Evolutionary conservation across 2,113 vertebrate species (phyloP).

Genomic region (Hemicordylus capensis): DNA sequence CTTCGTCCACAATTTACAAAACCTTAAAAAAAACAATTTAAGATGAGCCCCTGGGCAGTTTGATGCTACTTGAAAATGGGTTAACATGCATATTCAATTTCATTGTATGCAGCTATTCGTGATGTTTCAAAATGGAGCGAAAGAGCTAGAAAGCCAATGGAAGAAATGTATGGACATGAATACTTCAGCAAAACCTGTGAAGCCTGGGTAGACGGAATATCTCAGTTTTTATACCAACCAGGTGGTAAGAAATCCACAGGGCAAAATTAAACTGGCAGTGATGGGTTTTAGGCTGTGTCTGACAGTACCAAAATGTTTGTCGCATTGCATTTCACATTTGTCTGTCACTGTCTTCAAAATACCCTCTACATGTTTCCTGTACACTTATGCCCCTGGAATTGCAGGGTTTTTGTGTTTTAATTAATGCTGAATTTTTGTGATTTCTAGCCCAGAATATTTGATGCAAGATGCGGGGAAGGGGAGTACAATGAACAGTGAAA

Average conservation of each 20-base stretch:
- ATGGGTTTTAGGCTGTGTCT: neutral
- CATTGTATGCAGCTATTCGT: constrained; percentile 78
- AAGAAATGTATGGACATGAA: constrained; percentile 85
- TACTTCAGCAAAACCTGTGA: constrained; percentile 84
- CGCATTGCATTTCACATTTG: neutral
- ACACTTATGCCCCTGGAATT: neutral
- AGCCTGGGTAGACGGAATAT: constrained; percentile 86
- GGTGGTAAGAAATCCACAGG: constrained; percentile 75
- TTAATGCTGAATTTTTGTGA: neutral
- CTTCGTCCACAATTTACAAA: no score
- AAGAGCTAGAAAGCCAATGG: constrained; percentile 83
- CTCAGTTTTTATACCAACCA: constrained; percentile 73
- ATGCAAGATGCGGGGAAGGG: neutral
- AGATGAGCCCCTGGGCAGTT: no score
- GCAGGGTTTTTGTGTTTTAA: neutral
- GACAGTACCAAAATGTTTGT: neutral
- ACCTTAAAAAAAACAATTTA: no score
- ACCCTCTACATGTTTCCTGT: neutral
- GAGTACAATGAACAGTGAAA: neutral
- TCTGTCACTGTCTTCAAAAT: neutral
- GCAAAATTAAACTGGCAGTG: neutral
- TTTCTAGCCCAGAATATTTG: neutral
- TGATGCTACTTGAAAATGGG: neutral
- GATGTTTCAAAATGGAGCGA: constrained; percentile 90
- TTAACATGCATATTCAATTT: neutral